A percentile compares a stretch with the other conserved stretches of the same genome.
Evolutionary conservation across 2,888 invertebrate species (phyloP).

Genomic region (Aphrophora alni): DNA sequence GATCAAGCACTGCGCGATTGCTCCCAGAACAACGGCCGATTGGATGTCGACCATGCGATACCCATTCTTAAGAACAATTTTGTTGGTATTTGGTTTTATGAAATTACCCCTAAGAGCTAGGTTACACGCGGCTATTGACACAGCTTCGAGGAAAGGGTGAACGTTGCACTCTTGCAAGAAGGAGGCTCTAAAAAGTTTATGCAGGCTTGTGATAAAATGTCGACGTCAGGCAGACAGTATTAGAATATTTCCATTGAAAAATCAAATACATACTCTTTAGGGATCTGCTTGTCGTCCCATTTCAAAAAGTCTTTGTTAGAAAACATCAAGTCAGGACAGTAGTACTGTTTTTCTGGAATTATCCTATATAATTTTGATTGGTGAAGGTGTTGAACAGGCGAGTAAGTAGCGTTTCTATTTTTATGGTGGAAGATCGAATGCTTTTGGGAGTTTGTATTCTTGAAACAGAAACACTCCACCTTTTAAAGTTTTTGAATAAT

Average conservation of each 20-base stretch:
- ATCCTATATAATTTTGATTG: slow-evolving; percentile 50
- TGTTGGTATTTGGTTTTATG: no score
- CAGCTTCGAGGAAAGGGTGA: no score
- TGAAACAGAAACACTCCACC: no score
- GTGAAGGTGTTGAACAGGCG: slow-evolving; percentile 47
- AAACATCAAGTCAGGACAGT: slow-evolving; percentile 43
- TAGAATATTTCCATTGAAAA: slow-evolving; percentile 50
- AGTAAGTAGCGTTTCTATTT: slow-evolving; percentile 51
- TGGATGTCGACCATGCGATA: no score
- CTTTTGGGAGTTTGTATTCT: slow-evolving; percentile 49
- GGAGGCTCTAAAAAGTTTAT: slow-evolving; percentile 48
- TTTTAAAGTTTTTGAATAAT: no score
- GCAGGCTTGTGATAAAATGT: slow-evolving; percentile 52
- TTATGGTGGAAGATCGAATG: slow-evolving; percentile 47
- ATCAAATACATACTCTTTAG: slow-evolving; percentile 47
- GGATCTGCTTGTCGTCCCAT: slow-evolving; percentile 46
- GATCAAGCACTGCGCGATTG: no score
- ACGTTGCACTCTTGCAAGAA: no score
- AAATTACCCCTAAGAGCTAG: no score
- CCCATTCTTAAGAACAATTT: no score
- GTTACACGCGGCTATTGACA: slow-evolving; percentile 47
- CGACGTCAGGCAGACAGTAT: slow-evolving; percentile 49
- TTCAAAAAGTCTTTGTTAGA: slow-evolving; percentile 42
- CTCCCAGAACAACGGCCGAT: no score
- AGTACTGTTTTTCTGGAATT: slow-evolving; percentile 45